These are phyloP conservation scores for Cataglyphis hispanica DNA, from an alignment of 1,140 invertebrate species.

Conservation along the genomic window DNA sequence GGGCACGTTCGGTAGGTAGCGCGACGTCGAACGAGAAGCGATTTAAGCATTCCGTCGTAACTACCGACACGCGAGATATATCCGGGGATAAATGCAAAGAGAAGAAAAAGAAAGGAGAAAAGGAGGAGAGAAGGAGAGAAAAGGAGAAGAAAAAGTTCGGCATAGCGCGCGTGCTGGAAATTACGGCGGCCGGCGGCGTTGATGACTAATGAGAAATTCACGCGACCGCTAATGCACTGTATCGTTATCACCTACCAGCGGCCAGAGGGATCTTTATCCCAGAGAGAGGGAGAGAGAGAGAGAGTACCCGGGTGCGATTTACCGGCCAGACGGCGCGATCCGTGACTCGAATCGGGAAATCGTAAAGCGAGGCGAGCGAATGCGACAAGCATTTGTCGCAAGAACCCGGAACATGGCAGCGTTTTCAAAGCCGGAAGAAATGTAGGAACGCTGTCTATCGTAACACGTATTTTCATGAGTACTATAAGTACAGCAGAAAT, in stretches of 20 bases:
- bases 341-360: constrained; percentile 50
- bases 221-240: constrained; percentile 73
- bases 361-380: constrained; percentile 24
- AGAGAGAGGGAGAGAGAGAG: no score
- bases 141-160: background rate
- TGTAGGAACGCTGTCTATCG: background rate
- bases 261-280: background rate
- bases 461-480: background rate
- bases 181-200: constrained; percentile 68
- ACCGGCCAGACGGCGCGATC: constrained; percentile 41
- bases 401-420: background rate
- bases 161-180: constrained; percentile 67
- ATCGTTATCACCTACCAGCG: constrained; percentile 73
- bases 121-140: background rate
- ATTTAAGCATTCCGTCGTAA: constrained; percentile 62
- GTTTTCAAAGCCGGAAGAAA: constrained; percentile 19
- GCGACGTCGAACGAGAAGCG: constrained; percentile 61
- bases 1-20: constrained; percentile 75
- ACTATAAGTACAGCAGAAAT: background rate
- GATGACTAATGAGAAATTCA: constrained; percentile 77
- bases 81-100: background rate
- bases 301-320: constrained; percentile 66
- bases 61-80: background rate
- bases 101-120: no score
- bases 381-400: constrained; percentile 26